Evolutionary conservation across 2,113 vertebrate species (phyloP), one percentile per base, ranked within the genome.

Genomic region (Clarias gariepinus): DNA sequence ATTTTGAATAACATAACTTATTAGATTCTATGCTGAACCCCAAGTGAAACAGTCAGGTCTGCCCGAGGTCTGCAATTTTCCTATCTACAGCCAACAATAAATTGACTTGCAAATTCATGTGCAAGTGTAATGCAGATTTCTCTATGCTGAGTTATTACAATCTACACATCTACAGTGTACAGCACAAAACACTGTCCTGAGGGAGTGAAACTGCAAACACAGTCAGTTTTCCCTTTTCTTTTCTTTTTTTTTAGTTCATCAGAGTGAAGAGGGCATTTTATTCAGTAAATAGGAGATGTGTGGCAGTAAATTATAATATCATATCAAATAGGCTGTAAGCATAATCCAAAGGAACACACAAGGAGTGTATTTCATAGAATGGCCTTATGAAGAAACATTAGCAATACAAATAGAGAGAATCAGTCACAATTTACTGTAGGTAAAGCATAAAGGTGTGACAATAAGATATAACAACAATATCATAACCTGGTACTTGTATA

Each of bases 181-280:
- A 79, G 84, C 74, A 79, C 30, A 85, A 85, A 79, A 78, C 84
- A 85, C 36, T 52, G 58, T 85, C 84, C 73, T 80, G 69, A 28
- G 33, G 80, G 79, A 82, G 33, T 81, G 63, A 57, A 87, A 85
- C 63, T 78, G 63, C 83, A 84, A 61, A 87, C 69, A 77, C 69
- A 28, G 41, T 63, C 76, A 33, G 63, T 16, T 69, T 18, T 69
- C 28, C 28, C 4, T 11, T 64, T 66, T 2, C 6, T 76, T 47
- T 58, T 57, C 19, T 16, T 16, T 55, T 28, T 18, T 80, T 80
- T 60, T 23, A 80, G 25, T 15, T 74, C 60, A 66, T 81, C 30
- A 64, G 63, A 84, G 83, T 87, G 77, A 83, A 85, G 57, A 77
- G 33, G 71, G 76, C 82, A 85, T 88, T 87, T 87, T 21, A 63